A percentile compares a stretch with the other conserved stretches of the same genome.
Conservation (phyloP, 1,140 invertebrate genomes). For the Saccostrea glomerata region DNA sequence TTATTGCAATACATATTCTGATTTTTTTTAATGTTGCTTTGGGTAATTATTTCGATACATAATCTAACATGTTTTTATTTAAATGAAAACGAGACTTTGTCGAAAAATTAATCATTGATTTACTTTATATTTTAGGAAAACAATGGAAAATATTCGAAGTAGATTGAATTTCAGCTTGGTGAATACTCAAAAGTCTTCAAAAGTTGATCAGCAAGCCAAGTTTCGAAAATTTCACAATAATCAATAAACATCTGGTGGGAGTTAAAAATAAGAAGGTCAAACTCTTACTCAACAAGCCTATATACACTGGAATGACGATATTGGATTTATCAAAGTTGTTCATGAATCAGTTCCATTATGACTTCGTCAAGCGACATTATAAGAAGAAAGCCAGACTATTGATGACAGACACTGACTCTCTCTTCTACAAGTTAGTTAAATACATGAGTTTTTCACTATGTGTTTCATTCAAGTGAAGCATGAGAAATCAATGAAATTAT, state of each 20-base stretch:
- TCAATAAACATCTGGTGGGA: constrained; percentile 66
- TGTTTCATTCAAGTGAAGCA: too few species aligned
- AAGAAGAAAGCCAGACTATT: constrained; percentile 66
- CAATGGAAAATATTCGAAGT: constrained; percentile 77
- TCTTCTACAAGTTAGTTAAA: constrained; percentile 76
- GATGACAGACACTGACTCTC: constrained; percentile 79
- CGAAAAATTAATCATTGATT: too few species aligned
- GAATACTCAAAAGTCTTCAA: constrained; percentile 45
- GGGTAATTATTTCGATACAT: too few species aligned
- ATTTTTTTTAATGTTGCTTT: too few species aligned
- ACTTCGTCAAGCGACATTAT: constrained; percentile 68
- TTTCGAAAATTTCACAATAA: constrained; percentile 72
- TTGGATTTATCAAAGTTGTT: constrained; percentile 65
- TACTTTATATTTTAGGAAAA: constrained; percentile 77
- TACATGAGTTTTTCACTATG: too few species aligned
- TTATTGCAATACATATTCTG: too few species aligned
- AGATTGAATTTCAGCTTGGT: constrained; percentile 58
- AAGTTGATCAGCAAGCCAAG: constrained; percentile 71
- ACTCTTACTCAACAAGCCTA: constrained; percentile 64
- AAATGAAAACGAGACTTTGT: too few species aligned
- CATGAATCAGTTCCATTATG: constrained; percentile 75
- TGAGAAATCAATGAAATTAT: too few species aligned
- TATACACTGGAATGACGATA: constrained; percentile 64
- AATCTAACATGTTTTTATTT: too few species aligned
- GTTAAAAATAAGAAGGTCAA: constrained; percentile 58